Conservation (phyloP, 2,888 invertebrate species). For the Shargacucullia verbasci region DNA sequence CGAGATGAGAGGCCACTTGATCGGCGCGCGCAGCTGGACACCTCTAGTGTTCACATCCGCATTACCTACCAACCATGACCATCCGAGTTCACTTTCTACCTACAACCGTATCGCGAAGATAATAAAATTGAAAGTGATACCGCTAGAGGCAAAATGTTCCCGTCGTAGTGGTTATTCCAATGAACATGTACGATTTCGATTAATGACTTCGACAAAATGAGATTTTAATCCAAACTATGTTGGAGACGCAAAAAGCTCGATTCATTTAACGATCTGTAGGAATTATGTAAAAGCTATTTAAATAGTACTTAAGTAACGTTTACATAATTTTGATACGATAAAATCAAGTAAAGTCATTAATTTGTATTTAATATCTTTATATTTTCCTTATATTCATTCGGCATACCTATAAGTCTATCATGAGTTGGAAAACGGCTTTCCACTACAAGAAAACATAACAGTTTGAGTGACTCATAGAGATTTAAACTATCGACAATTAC, state of each 20-base stretch:
- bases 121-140: constrained; percentile 67
- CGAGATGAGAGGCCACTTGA: constrained; percentile 52
- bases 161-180: constrained; percentile 26
- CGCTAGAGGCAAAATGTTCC: constrained; percentile 53
- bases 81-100: constrained; percentile 70
- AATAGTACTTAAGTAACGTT: constrained; percentile 35
- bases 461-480: constrained; percentile 26
- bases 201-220: constrained; percentile 38
- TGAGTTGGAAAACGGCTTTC: constrained; percentile 37
- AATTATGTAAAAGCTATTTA: constrained; percentile 40
- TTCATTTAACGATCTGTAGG: constrained; percentile 19
- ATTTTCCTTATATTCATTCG: constrained; percentile 29
- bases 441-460: constrained; percentile 14
- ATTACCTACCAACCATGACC: constrained; percentile 31
- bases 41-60: constrained; percentile 66
- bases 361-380: constrained; percentile 30
- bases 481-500: constrained; percentile 11
- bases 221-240: constrained; percentile 37
- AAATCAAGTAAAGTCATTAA: constrained; percentile 19
- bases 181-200: constrained; percentile 40
- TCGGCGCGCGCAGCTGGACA: constrained; percentile 55
- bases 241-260: constrained; percentile 24
- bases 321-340: constrained; percentile 39
- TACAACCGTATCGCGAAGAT: constrained; percentile 58
- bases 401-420: constrained; percentile 20